phyloP scores from a whole-genome alignment of 1,140 invertebrate genomes.

The Rhagoletis zephyria region DNA sequence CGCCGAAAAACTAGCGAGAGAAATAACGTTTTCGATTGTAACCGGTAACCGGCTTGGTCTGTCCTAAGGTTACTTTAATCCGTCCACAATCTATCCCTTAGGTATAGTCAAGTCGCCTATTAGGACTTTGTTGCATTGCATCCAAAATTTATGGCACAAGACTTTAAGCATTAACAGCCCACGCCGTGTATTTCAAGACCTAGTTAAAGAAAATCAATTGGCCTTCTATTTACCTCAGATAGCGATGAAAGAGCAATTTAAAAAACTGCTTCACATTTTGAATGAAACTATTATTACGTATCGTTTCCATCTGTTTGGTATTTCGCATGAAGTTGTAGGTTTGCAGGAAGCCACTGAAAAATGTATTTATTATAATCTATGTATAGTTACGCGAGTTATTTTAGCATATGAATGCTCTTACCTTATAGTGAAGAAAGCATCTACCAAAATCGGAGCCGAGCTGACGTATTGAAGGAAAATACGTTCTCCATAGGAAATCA shows the following conservation, averaged over 20 bases:
- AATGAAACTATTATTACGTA: conserved; percentile 62
- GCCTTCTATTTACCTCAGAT: conserved; percentile 61
- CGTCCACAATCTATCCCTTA: too few relatives aligned
- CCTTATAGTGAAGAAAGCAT: conserved; percentile 73
- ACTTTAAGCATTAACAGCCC: too few relatives aligned
- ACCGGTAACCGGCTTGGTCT: too few relatives aligned
- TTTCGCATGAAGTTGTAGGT: conserved; percentile 72
- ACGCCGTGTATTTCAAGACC: too few relatives aligned
- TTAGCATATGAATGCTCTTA: conserved; percentile 36
- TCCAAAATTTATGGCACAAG: too few relatives aligned
- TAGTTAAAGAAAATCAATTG: too few relatives aligned
- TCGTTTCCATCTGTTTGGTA: conserved; percentile 62
- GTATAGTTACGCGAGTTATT: background rate
- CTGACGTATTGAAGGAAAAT: conserved; percentile 67
- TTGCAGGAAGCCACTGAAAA: conserved; percentile 68
- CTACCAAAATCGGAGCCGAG: conserved; percentile 68
- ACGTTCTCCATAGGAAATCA: conserved; percentile 67
- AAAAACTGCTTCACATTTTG: conserved; percentile 67
- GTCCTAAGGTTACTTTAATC: too few relatives aligned
- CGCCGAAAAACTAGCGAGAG: too few relatives aligned
- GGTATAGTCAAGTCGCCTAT: too few relatives aligned
- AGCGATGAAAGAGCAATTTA: conserved; percentile 69
- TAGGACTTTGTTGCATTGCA: too few relatives aligned
- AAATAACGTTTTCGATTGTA: too few relatives aligned
- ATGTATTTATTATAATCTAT: background rate